phyloP scores from a whole-genome alignment of 2,797 vertebrate genomes.

The Arremon brunneinucha region DNA sequence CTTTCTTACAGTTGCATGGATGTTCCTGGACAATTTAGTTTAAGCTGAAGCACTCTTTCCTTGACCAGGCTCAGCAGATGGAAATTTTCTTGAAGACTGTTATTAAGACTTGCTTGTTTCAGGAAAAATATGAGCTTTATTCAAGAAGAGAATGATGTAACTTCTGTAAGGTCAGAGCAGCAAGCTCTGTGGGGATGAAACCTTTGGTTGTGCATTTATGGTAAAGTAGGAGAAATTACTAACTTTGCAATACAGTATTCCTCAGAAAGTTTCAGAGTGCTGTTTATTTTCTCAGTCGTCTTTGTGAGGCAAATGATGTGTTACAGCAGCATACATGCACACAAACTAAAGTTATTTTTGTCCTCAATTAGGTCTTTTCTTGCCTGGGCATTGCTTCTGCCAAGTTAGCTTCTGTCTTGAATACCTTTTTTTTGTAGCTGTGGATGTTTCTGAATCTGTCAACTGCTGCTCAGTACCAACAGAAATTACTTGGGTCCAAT shows the following conservation, averaged over 20 bases:
- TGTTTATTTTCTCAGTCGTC: neutral
- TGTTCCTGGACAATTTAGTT: neutral
- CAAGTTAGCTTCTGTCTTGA: neutral
- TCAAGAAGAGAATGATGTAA: neutral
- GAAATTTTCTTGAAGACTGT: neutral
- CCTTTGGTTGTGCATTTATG: neutral
- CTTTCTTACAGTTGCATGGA: neutral
- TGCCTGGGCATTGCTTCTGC: neutral
- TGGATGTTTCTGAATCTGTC: neutral
- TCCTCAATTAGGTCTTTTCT: neutral
- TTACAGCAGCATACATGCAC: neutral
- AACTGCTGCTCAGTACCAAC: neutral
- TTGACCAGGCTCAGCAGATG: neutral
- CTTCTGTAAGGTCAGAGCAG: neutral
- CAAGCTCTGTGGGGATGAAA: neutral
- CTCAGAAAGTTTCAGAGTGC: neutral
- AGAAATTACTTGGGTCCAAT: neutral
- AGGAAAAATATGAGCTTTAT: neutral
- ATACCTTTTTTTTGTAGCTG: neutral
- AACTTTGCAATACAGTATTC: neutral
- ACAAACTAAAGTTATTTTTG: neutral
- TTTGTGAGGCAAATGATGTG: neutral
- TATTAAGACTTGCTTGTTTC: neutral
- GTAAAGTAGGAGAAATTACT: neutral
- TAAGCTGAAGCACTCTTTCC: neutral